Evolutionary conservation across 1,140 invertebrate species (phyloP).

Genomic region (Caenorhabditis brenneri): DNA sequence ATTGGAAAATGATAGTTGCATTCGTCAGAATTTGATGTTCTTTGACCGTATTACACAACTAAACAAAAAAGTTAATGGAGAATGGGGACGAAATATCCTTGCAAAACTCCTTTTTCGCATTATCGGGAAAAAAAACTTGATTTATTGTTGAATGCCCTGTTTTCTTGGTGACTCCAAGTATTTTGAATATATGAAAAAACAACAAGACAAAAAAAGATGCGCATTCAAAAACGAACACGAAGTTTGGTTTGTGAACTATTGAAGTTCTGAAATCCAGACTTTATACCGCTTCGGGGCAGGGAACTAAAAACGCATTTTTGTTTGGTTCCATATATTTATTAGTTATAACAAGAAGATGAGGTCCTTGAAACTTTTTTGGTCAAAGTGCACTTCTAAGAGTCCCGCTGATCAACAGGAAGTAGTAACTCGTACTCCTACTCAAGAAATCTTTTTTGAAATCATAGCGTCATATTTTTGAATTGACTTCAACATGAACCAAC

Average conservation of each 20-base stretch:
- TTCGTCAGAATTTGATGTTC: background rate
- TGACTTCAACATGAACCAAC: background rate
- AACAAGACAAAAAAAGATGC: too few relatives aligned
- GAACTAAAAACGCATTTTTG: background rate
- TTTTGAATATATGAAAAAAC: too few relatives aligned
- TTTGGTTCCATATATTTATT: background rate
- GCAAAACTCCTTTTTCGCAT: too few relatives aligned
- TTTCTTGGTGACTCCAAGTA: background rate
- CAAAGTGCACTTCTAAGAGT: slow-evolving; percentile 20
- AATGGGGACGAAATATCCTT: too few relatives aligned
- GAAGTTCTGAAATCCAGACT: too few relatives aligned
- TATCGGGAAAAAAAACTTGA: background rate
- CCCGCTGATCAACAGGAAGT: background rate
- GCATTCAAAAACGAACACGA: background rate
- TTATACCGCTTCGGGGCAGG: too few relatives aligned
- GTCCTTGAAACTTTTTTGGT: background rate
- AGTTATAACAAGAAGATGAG: background rate
- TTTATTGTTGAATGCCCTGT: background rate
- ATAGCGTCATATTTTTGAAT: slow-evolving; percentile 20
- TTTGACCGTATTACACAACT: background rate
- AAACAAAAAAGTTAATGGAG: too few relatives aligned
- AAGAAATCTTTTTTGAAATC: background rate
- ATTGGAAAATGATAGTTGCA: background rate
- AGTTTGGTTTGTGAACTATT: too few relatives aligned
- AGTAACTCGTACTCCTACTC: background rate